Evolutionary conservation across 2,797 vertebrate species (phyloP).

Genomic region (Acrossocheilus wenchowensis): DNA sequence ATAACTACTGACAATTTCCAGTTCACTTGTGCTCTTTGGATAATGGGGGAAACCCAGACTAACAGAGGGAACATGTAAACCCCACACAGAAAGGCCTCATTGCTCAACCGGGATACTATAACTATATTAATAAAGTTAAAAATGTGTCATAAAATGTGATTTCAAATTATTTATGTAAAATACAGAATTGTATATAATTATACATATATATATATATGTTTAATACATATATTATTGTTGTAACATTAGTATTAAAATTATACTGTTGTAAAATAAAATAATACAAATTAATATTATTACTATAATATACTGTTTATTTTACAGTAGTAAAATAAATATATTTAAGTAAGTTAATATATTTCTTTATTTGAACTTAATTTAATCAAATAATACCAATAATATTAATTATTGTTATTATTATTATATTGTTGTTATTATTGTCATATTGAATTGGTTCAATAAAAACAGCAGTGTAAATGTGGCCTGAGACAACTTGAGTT

Average conservation of each 20-base stretch:
- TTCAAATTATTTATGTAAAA: background rate
- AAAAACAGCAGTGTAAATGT: background rate
- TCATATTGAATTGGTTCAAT: background rate
- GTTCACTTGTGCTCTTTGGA: background rate
- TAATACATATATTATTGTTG: background rate
- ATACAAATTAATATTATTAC: background rate
- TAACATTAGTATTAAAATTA: background rate
- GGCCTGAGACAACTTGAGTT: background rate
- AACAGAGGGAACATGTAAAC: background rate
- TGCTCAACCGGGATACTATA: background rate
- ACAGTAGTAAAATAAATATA: background rate
- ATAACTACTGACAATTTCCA: background rate
- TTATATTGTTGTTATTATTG: background rate
- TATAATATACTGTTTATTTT: background rate
- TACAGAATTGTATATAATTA: too few species aligned
- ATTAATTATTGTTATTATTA: background rate
- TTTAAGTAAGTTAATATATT: background rate
- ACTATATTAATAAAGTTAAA: background rate
- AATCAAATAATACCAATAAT: background rate
- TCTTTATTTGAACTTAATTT: background rate
- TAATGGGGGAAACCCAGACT: background rate
- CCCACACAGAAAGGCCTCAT: background rate
- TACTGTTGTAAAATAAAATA: background rate
- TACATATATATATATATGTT: background rate
- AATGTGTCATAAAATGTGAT: background rate